Base-by-base conservation (phyloP, 2,888 invertebrate genomes). In the Leptothorax acervorum region DNA sequence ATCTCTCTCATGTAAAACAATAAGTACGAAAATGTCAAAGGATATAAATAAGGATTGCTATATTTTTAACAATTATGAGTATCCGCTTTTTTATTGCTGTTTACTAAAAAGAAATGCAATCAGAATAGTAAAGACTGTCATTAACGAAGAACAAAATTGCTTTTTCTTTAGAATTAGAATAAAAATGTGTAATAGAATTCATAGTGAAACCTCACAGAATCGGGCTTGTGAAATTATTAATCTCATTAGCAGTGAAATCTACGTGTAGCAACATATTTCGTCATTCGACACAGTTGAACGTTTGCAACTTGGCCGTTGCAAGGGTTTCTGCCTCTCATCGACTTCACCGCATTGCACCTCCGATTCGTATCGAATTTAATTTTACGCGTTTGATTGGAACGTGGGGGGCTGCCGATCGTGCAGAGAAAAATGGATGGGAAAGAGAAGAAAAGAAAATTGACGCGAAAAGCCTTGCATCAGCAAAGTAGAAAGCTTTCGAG, bases 331-430 rank as follows among this genome's bases (percentile, higher is more conserved):
- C 18, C 35, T 28, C 51, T 55, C 39, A n/a, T 62, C 31, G 42
- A 74, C n/a, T 51, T 4, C 39, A 39, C 60, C 23, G 18, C 9
- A 39, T 65, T 4, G 53, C 15, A 55, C 1, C 9, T 5, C 18
- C 4, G 2, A 79, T 45, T 70, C 12, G 2, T 79, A 71, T 71
- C 35, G 2, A 66, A 79, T 79, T 79, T 79, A 79, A 71, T 79
- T 60, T 60, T 23, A 57, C n/a, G 12, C 45, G 23, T 79, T 71
- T 35, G 71, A 71, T 35, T 71, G 45, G 45, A n/a, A 70, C 12
- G 45, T 23, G 23, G 60, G 35, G 15, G 57, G 23, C n/a, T 18
- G n/a, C 15, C n/a, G 2, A 8, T 55, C 15, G 23, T 60, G 4
- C 0, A 2, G 35, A 71, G 23, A 15, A 48, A 79, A 79, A 60